These are phyloP conservation scores for Clarias laeviceps DNA, from an alignment of 2,797 vertebrate genomes.

Conservation along the genomic window DNA sequence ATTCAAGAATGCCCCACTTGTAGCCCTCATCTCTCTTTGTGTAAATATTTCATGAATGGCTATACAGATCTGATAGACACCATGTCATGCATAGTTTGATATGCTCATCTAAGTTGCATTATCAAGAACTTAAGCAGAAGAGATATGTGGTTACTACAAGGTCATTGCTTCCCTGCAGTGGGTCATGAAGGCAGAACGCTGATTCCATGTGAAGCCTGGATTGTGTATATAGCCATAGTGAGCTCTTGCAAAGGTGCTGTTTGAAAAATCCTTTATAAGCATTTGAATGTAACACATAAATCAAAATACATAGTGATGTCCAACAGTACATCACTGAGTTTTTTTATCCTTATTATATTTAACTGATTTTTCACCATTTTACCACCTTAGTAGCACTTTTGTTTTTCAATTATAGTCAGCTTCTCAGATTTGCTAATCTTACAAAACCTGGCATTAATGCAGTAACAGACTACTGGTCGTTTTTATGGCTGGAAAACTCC, in stretches of 20 bases:
- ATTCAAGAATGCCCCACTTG: conserved; percentile 23
- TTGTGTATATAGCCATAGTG: background rate
- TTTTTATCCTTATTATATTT: background rate
- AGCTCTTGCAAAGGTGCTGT: background rate
- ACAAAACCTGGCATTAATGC: background rate
- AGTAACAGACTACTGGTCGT: background rate
- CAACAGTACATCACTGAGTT: background rate
- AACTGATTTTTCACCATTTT: background rate
- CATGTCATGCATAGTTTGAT: conserved; percentile 20
- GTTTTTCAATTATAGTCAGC: background rate
- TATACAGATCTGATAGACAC: conserved; percentile 28
- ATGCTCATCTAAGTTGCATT: background rate
- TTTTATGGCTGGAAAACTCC: conserved; percentile 3
- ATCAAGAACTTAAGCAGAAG: conserved; percentile 30
- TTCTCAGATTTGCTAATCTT: background rate
- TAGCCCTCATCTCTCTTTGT: conserved; percentile 31
- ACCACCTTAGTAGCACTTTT: background rate
- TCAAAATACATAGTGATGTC: background rate
- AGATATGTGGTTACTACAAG: conserved; percentile 19
- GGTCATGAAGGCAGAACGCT: background rate
- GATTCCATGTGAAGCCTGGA: conserved; percentile 9
- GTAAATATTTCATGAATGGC: conserved; percentile 40
- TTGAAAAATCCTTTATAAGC: background rate
- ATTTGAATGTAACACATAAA: background rate
- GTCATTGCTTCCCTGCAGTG: conserved; percentile 16